Percentiles rank a stretch among this genome's conserved stretches.
phyloP scores from a whole-genome alignment of 1,140 invertebrate species.

The Neoseiulus cucumeris region DNA sequence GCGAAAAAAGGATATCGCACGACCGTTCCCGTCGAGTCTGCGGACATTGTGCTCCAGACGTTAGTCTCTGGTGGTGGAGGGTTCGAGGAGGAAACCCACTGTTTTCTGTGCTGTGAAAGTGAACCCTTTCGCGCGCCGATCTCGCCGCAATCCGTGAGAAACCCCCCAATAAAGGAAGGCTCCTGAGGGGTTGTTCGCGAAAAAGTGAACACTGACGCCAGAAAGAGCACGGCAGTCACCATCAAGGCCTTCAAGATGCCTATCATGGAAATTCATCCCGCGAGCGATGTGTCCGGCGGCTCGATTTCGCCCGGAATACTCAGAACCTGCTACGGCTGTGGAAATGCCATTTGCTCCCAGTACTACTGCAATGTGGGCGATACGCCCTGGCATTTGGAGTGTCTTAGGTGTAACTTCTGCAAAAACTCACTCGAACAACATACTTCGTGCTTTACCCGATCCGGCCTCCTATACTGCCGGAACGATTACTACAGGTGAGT shows the following conservation, averaged over 20 bases:
- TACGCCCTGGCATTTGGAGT: conserved; percentile 65
- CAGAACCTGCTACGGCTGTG: conserved; percentile 58
- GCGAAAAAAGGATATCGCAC: too few species aligned
- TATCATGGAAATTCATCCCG: background rate
- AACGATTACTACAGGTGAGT: conserved; percentile 90
- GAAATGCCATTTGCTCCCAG: conserved; percentile 55
- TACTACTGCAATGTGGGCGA: conserved; percentile 72
- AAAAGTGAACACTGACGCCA: too few species aligned
- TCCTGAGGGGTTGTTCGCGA: background rate
- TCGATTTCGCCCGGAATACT: background rate
- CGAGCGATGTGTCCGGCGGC: background rate
- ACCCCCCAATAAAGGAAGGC: background rate
- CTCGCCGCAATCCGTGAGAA: too few species aligned
- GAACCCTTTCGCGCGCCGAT: too few species aligned
- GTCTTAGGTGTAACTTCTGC: conserved; percentile 57
- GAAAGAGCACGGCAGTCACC: too few species aligned
- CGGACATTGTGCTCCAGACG: too few species aligned
- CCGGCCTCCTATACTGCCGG: conserved; percentile 89
- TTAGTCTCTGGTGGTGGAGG: too few species aligned
- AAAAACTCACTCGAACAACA: conserved; percentile 63
- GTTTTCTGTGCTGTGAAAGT: too few species aligned
- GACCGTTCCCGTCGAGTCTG: too few species aligned
- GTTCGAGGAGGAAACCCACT: too few species aligned
- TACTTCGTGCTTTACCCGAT: conserved; percentile 74
- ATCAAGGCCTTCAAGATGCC: background rate